Evolutionary conservation across 2,888 invertebrate species (phyloP).

Genomic region (Aelia acuminata): DNA sequence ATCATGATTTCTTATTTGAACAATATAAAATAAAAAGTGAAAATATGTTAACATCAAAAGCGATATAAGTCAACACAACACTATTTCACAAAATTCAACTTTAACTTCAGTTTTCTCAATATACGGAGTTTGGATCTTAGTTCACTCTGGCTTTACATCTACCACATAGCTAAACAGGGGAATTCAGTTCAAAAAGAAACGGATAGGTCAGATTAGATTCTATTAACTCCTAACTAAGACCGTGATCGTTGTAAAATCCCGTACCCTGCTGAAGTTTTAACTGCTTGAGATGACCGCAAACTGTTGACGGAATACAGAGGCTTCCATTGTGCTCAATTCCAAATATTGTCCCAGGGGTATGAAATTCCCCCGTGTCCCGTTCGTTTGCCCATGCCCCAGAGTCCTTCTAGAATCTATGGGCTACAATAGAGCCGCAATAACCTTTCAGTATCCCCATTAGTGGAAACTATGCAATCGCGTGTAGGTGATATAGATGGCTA

Average conservation of each 20-base stretch:
- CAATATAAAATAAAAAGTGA: too few species aligned
- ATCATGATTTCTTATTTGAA: too few species aligned
- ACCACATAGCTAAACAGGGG: too few species aligned
- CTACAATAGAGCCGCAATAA: slow-evolving; percentile 23
- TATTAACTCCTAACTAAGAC: not conserved
- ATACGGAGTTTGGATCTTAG: too few species aligned
- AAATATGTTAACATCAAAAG: too few species aligned
- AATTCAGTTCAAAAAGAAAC: not conserved
- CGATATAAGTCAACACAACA: too few species aligned
- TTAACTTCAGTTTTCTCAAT: too few species aligned
- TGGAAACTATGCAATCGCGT: not conserved
- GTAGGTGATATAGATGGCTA: too few species aligned
- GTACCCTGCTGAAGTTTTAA: not conserved
- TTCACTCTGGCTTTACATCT: too few species aligned
- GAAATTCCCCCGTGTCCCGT: not conserved
- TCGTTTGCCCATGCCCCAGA: not conserved
- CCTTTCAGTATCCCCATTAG: slow-evolving; percentile 2
- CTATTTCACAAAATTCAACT: too few species aligned
- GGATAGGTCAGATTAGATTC: not conserved
- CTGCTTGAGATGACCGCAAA: not conserved
- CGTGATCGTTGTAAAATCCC: not conserved
- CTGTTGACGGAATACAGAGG: not conserved
- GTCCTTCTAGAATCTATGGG: not conserved
- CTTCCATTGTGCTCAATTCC: slow-evolving; percentile 3
- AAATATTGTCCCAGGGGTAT: not conserved